Percentiles rank a stretch among this genome's conserved stretches.
Evolutionary conservation across 2,113 vertebrate species (phyloP).

Genomic region (Clarias macrocephalus): DNA sequence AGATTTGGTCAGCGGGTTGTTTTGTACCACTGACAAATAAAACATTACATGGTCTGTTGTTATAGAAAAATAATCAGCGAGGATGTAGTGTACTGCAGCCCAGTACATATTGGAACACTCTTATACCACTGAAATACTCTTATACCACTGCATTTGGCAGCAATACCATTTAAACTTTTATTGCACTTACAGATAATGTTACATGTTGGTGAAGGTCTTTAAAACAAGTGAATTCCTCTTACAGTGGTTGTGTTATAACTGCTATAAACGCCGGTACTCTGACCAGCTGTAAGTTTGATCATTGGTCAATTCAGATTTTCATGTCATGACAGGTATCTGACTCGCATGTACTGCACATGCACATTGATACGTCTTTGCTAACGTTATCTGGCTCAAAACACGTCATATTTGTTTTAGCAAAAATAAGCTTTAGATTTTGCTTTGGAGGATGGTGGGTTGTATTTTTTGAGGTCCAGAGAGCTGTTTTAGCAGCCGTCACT

Average conservation of each 20-base stretch:
- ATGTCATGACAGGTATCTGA: too few species aligned
- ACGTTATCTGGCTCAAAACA: too few species aligned
- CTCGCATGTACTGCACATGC: too few species aligned
- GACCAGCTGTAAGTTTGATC: neutral
- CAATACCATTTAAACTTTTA: neutral
- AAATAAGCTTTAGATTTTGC: too few species aligned
- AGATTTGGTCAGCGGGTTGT: too few species aligned
- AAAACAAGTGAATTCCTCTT: neutral
- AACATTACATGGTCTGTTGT: neutral
- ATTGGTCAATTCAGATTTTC: too few species aligned
- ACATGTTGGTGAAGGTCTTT: neutral
- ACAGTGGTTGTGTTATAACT: neutral
- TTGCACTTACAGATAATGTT: neutral
- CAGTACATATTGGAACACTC: neutral
- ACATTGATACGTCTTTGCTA: too few species aligned
- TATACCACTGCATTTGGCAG: neutral
- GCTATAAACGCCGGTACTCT: neutral
- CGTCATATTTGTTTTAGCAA: too few species aligned
- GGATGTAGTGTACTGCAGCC: neutral
- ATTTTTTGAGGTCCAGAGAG: too few species aligned
- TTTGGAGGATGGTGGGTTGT: too few species aligned
- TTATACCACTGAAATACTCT: neutral
- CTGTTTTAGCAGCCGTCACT: too few species aligned
- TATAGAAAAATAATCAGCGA: neutral
- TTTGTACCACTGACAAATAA: neutral